phyloP scores from a whole-genome alignment of 2,888 invertebrate species.

The Lysandra bellargus region DNA sequence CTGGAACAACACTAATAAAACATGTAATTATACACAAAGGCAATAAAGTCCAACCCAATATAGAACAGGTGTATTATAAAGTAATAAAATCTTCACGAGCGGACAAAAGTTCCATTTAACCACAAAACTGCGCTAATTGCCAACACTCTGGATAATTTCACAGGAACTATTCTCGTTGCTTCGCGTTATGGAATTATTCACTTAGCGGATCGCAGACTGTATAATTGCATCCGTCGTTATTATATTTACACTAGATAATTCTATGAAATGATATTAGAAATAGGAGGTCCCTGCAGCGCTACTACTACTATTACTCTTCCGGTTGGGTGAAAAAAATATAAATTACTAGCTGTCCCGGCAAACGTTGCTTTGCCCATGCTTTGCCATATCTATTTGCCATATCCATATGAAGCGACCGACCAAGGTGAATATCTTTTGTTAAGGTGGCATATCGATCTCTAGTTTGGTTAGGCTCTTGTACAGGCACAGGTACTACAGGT shows the following conservation, averaged over 20 bases:
- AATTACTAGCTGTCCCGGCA: no score
- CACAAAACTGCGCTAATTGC: constrained; percentile 42
- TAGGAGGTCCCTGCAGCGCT: background rate
- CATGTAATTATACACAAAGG: background rate
- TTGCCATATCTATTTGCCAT: no score
- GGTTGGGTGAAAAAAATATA: no score
- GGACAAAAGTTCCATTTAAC: constrained; percentile 43
- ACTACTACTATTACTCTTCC: no score
- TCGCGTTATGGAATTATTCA: constrained; percentile 46
- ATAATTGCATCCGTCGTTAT: constrained; percentile 11
- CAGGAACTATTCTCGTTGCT: constrained; percentile 46
- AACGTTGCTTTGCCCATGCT: no score
- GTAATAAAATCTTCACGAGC: constrained; percentile 37
- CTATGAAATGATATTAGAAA: background rate
- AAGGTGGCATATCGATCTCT: no score
- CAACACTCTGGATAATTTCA: constrained; percentile 45
- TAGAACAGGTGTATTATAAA: background rate
- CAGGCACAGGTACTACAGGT: no score
- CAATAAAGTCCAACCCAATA: background rate
- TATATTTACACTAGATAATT: background rate
- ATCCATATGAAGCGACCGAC: no score
- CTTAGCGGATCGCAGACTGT: constrained; percentile 35
- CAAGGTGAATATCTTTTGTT: no score
- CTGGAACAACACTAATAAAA: no score
- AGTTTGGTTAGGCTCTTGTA: no score